These are phyloP conservation scores for Aelia acuminata DNA, from an alignment of 2,888 invertebrate genomes.

Conservation along the genomic window DNA sequence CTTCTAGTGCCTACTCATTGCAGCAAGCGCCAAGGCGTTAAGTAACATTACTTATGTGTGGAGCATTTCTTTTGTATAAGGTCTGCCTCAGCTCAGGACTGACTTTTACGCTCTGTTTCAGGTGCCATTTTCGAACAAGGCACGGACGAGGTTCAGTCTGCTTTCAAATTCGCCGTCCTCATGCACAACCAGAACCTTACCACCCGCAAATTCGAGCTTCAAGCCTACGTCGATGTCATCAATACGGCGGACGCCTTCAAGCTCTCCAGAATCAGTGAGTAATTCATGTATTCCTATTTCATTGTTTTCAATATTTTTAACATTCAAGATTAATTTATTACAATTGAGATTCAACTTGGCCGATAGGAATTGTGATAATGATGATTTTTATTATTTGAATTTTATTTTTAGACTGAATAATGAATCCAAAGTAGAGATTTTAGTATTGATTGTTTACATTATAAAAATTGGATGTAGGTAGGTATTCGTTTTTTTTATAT, in stretches of 20 bases:
- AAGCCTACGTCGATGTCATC: slow-evolving; percentile 91
- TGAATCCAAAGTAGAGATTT: no score
- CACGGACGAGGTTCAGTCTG: slow-evolving; percentile 91
- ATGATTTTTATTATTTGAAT: no score
- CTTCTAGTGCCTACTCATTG: background rate
- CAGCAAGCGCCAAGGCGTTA: background rate
- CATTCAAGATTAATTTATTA: no score
- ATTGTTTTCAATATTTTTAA: no score
- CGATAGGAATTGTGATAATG: no score
- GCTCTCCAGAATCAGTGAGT: slow-evolving; percentile 91
- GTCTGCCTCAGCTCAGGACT: no score
- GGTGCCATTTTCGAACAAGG: slow-evolving; percentile 94
- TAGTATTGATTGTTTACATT: no score
- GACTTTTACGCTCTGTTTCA: slow-evolving; percentile 68
- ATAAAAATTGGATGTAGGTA: no score
- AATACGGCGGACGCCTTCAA: slow-evolving; percentile 95
- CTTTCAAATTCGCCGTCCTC: slow-evolving; percentile 91
- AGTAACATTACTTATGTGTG: background rate
- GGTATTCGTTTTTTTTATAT: no score
- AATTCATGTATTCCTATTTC: slow-evolving; percentile 58
- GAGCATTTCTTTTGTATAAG: background rate
- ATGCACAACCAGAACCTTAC: slow-evolving; percentile 89
- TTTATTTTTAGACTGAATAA: no score
- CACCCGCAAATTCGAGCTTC: slow-evolving; percentile 84
- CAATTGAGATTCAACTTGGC: no score